These are phyloP conservation scores for Gerris buenoi DNA, from an alignment of 1,140 invertebrate species.

Conservation along the genomic window DNA sequence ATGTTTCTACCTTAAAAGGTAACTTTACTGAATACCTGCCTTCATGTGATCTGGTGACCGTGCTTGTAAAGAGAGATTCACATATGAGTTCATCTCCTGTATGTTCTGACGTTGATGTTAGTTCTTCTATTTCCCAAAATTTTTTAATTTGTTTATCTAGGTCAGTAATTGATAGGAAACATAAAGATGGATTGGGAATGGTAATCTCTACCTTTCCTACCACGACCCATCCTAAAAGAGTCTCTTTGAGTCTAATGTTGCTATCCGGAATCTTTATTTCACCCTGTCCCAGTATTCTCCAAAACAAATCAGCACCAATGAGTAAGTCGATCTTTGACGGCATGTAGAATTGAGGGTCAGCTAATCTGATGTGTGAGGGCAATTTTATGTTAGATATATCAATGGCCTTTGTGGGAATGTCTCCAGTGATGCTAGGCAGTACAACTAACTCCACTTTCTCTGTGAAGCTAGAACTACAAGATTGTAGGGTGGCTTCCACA, in stretches of 20 bases:
- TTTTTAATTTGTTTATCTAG: background rate
- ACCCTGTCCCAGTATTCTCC: background rate
- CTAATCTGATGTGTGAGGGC: background rate
- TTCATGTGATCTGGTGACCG: background rate
- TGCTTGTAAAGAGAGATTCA: background rate
- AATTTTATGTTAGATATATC: background rate
- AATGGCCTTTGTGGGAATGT: background rate
- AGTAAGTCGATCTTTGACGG: background rate
- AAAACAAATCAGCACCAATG: background rate
- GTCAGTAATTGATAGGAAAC: background rate
- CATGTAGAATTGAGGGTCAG: background rate
- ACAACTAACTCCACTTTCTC: background rate
- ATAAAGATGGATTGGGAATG: background rate
- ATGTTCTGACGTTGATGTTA: background rate
- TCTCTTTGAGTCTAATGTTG: background rate
- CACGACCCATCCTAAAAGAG: background rate
- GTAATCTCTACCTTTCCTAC: background rate
- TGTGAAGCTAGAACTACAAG: background rate
- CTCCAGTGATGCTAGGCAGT: background rate
- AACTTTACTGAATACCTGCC: background rate
- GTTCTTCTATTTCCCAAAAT: background rate
- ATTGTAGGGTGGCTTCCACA: background rate
- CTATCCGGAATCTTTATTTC: background rate
- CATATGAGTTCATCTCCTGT: background rate
- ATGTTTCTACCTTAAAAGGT: background rate